phyloP scores from a whole-genome alignment of 2,888 invertebrate species.

The Pseudococcus viburni region DNA sequence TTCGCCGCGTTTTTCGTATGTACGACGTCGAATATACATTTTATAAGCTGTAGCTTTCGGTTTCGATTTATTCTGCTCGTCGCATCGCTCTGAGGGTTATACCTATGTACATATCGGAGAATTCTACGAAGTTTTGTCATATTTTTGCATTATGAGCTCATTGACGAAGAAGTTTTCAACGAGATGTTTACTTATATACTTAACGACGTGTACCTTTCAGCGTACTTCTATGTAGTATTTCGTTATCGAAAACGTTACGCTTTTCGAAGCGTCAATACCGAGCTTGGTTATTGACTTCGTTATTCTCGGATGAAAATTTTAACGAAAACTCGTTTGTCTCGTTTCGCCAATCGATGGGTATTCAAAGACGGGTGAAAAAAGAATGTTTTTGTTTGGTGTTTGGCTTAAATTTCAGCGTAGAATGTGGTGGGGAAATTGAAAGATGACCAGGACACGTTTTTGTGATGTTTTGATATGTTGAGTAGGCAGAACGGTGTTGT shows the following conservation, averaged over 20 bases:
- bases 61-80: neutral
- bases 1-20: neutral
- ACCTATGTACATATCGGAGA: neutral
- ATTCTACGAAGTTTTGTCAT: slow-evolving; percentile 11
- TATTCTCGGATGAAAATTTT: neutral
- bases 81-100: neutral
- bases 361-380: neutral
- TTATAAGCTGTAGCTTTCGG: neutral
- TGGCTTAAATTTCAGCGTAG: neutral
- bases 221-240: neutral
- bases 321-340: neutral
- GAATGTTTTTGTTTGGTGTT: neutral
- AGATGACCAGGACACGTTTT: too few species aligned
- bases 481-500: too few species aligned
- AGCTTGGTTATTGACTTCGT: slow-evolving; percentile 28
- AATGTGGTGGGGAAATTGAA: neutral
- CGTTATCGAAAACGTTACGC: neutral
- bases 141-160: slow-evolving; percentile 11
- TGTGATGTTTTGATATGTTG: neutral
- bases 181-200: slow-evolving; percentile 1
- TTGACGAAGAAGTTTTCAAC: slow-evolving; percentile 10
- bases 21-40: neutral
- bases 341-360: neutral
- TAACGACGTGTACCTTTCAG: neutral
- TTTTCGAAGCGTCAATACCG: neutral